Evolutionary conservation across 2,113 vertebrate species (phyloP), one percentile per base, ranked within the genome.

Genomic region (Dasyornis broadbenti): DNA sequence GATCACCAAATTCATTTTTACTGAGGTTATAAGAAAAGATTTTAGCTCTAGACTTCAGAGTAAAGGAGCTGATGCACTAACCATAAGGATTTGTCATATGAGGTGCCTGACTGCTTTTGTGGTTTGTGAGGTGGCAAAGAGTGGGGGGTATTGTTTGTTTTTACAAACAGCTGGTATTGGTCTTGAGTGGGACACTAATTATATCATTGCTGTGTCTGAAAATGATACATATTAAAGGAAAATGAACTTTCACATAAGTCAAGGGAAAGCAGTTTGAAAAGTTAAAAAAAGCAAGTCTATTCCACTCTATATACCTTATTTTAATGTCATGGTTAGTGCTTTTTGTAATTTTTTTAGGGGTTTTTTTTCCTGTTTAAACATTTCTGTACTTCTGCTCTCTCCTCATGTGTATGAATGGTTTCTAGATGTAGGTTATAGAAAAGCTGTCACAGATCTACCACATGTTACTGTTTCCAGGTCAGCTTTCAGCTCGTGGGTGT

Each of bases 1-100:
- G 70, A 94, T 93, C 87, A 93, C 54, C 71, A 82, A 95, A 90
- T 91, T 91, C 54, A 85, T 87, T 95, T 96, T 95, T 97, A 94
- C 42, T 81, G 35, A 31, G 89, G 75, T 92, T 63, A 33, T 92
- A 95, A 87, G 61, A 90, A 85, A 91, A 26, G 17, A 95, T 88
- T 94, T 96, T 69, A 90, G 35, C 64, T 90, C 47, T 66, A 70
- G 39, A 44, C 17, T 83, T 92, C 82, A 94, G 54, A 93, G 27
- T n/a, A 63, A 70, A 92, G 52, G 13, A 93, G 39, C 15, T 88
- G 44, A 27, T 59, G 24, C 35, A 78, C 45, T 73, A 72, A 47
- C 53, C 14, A 0, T 77, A 57, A 10, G 15, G 35, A 82, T 87
- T 91, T 92, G 31, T 49, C 42, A 56, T 69, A 26, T 27, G 23